Evolutionary conservation across 2,113 vertebrate genomes (phyloP).

Genomic region (Pungitius pungitius): DNA sequence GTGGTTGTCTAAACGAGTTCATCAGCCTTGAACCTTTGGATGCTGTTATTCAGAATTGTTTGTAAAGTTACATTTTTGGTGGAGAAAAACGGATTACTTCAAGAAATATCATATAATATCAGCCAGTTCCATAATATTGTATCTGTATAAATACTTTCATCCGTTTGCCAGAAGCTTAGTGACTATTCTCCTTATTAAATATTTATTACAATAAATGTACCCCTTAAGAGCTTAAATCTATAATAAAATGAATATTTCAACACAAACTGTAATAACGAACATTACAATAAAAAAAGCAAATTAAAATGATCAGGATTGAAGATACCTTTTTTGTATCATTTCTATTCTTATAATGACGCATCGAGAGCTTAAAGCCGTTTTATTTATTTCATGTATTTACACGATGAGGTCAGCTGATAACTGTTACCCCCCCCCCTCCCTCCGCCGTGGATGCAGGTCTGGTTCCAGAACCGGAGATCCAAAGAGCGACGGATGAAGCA

Average conservation of each 20-base stretch:
- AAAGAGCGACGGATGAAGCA: conserved; percentile 97
- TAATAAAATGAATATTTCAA: neutral
- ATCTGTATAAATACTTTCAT: neutral
- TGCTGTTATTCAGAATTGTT: neutral
- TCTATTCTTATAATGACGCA: neutral
- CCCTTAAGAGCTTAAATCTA: neutral
- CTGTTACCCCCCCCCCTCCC: neutral
- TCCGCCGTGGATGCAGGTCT: conserved; percentile 57
- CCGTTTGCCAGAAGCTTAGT: neutral
- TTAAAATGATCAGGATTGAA: conserved; percentile 6
- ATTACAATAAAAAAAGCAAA: neutral
- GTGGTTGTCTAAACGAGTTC: neutral
- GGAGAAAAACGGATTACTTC: neutral
- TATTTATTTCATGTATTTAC: neutral
- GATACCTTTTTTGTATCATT: no score
- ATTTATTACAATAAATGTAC: neutral
- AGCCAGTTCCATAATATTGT: neutral
- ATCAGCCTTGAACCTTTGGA: neutral
- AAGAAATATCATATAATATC: no score
- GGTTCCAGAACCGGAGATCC: conserved; percentile 84
- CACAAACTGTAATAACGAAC: conserved; percentile 15
- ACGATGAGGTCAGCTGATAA: neutral
- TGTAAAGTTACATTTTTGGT: neutral
- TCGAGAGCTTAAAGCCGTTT: neutral
- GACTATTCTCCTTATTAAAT: neutral